Percentiles rank a stretch among this genome's conserved stretches.
phyloP scores from a whole-genome alignment of 2,888 invertebrate species.

The Nephrotoma appendiculata region DNA sequence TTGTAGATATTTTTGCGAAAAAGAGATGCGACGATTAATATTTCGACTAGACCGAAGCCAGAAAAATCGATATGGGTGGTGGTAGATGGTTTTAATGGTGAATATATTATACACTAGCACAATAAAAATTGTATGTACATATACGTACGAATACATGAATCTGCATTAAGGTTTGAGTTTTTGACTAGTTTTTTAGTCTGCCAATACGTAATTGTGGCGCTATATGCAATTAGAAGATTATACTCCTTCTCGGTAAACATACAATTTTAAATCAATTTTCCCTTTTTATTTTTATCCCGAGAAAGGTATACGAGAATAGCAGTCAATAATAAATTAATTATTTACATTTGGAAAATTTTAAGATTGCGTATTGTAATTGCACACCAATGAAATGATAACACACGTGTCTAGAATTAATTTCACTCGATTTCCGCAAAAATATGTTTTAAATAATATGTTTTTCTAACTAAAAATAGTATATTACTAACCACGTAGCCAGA shows the following conservation, averaged over 20 bases:
- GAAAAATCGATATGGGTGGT: slow-evolving; percentile 9
- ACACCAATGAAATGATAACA: background rate
- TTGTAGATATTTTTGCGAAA: background rate
- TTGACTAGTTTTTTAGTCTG: background rate
- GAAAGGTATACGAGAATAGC: background rate
- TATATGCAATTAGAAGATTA: background rate
- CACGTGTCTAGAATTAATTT: background rate
- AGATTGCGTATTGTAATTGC: background rate
- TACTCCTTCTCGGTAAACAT: background rate
- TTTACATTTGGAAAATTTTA: background rate
- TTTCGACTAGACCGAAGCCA: slow-evolving; percentile 10
- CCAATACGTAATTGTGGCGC: background rate
- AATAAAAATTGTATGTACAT: background rate
- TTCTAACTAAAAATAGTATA: background rate
- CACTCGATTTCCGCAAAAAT: background rate
- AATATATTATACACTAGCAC: background rate
- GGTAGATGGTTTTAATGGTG: background rate
- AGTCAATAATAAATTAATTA: background rate
- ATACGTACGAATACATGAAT: background rate
- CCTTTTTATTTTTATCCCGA: background rate
- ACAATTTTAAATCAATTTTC: background rate
- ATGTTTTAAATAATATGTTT: background rate
- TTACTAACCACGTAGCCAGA: background rate
- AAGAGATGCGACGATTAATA: background rate
- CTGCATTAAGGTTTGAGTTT: slow-evolving; percentile 1